These are phyloP conservation scores for Fissipunctia ypsillon DNA, from an alignment of 2,888 invertebrate species.

Conservation along the genomic window DNA sequence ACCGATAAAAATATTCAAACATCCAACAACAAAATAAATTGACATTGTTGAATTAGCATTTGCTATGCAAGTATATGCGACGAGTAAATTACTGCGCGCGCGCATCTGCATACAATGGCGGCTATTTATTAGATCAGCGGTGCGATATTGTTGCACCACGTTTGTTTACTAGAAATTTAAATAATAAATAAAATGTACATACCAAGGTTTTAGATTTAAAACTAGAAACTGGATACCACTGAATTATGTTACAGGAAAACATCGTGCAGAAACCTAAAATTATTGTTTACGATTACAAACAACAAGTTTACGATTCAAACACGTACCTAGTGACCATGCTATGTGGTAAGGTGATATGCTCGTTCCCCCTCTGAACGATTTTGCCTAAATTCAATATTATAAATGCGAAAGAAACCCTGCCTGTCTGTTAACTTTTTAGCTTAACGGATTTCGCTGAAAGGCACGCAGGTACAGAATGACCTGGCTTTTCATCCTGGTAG, in stretches of 20 bases:
- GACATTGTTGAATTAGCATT: constrained; percentile 69
- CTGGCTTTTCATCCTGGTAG: too few relatives aligned
- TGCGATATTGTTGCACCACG: constrained; percentile 26
- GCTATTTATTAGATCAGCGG: constrained; percentile 69
- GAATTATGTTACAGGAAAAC: neutral
- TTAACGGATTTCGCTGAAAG: too few relatives aligned
- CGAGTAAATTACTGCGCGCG: constrained; percentile 50
- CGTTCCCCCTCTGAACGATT: neutral
- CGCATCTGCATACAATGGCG: constrained; percentile 78
- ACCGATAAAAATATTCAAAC: constrained; percentile 35
- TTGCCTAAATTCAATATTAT: neutral
- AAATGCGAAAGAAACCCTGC: neutral
- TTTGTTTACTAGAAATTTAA: constrained; percentile 34
- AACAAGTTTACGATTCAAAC: neutral
- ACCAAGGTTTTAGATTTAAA: neutral
- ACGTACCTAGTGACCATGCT: neutral
- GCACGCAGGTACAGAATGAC: too few relatives aligned
- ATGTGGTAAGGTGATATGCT: neutral
- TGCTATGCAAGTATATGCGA: constrained; percentile 73
- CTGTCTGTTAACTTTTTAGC: neutral
- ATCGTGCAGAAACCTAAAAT: neutral
- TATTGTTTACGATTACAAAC: neutral
- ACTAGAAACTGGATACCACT: neutral
- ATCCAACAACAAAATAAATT: constrained; percentile 59
- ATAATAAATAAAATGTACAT: constrained; percentile 4